Conservation (phyloP, 2,888 invertebrate species). For the Drosophila paracracens region DNA sequence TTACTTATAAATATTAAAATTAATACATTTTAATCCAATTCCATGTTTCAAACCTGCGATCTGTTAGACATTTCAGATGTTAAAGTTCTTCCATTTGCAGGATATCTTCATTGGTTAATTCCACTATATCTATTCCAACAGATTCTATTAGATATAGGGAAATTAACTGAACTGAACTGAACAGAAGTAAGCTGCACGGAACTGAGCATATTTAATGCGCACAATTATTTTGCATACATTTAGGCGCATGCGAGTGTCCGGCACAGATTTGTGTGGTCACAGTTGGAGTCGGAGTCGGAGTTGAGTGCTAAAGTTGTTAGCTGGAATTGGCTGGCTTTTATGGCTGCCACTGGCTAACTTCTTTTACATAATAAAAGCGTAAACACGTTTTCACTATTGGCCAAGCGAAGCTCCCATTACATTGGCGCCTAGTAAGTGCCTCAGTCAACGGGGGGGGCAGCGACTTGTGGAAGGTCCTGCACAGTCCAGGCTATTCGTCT, state of each 20-base stretch:
- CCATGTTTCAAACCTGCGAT: too few species aligned
- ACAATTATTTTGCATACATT: constrained; percentile 80
- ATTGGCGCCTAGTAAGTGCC: constrained; percentile 61
- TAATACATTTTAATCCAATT: not conserved
- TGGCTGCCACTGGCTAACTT: constrained; percentile 28
- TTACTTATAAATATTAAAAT: not conserved
- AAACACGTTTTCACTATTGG: constrained; percentile 78
- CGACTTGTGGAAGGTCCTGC: constrained; percentile 2
- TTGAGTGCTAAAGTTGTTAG: not conserved
- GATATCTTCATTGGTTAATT: fast-evolving
- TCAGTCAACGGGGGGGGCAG: not conserved
- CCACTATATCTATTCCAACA: not conserved
- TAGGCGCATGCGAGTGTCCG: constrained; percentile 48
- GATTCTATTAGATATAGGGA: not conserved
- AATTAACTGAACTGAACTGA: not conserved
- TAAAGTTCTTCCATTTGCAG: not conserved
- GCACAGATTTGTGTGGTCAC: constrained; percentile 41
- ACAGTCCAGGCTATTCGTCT: constrained; percentile 9
- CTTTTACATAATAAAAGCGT: constrained; percentile 79
- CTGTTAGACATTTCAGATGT: too few species aligned
- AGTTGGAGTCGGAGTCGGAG: constrained; percentile 11
- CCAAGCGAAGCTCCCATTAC: constrained; percentile 60
- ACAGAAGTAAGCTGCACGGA: constrained; percentile 38
- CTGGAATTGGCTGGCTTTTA: constrained; percentile 46
- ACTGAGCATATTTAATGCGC: constrained; percentile 65